phyloP scores from a whole-genome alignment of 1,140 invertebrate species.

The Oryctes rhinoceros region DNA sequence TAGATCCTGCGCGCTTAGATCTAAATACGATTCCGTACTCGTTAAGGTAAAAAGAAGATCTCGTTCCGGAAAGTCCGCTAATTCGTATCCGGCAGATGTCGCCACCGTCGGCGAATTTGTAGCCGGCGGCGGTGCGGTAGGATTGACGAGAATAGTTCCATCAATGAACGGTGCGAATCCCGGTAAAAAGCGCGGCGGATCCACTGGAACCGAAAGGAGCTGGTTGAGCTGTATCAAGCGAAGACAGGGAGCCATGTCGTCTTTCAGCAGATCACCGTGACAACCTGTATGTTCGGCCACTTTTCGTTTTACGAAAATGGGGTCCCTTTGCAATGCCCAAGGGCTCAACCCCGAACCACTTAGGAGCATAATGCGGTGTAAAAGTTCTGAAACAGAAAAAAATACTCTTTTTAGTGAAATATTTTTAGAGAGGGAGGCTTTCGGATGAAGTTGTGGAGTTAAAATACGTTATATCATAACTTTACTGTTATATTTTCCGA shows the following conservation, averaged over 20 bases:
- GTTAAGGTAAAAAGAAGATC: conserved; percentile 82
- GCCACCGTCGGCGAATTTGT: conserved; percentile 59
- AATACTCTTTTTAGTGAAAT: not conserved
- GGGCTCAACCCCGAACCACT: conserved; percentile 95
- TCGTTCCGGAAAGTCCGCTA: conserved; percentile 83
- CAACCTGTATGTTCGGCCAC: conserved; percentile 82
- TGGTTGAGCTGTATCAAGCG: conserved; percentile 76
- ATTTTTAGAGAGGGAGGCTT: not conserved
- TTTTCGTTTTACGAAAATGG: conserved; percentile 79
- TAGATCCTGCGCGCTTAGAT: conserved; percentile 78
- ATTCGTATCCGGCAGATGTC: conserved; percentile 74
- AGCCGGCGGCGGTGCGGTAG: conserved; percentile 56
- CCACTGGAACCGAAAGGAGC: conserved; percentile 73
- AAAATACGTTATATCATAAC: too few species aligned
- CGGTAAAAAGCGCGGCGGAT: conserved; percentile 82
- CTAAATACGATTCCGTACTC: conserved; percentile 74
- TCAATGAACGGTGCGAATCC: conserved; percentile 91
- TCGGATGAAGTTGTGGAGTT: too few species aligned
- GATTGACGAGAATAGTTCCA: conserved; percentile 77
- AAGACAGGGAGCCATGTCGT: conserved; percentile 86
- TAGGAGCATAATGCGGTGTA: conserved; percentile 90
- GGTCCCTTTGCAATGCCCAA: conserved; percentile 92
- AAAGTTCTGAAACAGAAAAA: conserved; percentile 74
- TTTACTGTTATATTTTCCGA: too few species aligned
- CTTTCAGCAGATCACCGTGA: conserved; percentile 77